Evolutionary conservation across 2,113 vertebrate species (phyloP).

Genomic region (Sphyrna mokarran): DNA sequence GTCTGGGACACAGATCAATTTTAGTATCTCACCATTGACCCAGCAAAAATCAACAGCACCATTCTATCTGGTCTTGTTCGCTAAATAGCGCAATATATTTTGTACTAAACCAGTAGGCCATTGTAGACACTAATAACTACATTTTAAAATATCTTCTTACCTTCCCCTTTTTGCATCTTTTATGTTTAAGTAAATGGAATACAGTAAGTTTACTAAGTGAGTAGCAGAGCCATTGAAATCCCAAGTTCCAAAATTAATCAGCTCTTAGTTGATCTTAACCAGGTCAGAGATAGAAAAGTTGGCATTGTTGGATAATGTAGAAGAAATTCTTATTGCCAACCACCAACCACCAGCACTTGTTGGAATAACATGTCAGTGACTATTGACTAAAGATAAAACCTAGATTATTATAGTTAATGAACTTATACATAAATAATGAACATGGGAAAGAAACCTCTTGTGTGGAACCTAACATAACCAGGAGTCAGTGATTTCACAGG

Average conservation of each 20-base stretch:
- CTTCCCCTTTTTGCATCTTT: background rate
- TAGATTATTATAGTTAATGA: background rate
- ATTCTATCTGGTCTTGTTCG: background rate
- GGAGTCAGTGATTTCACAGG: background rate
- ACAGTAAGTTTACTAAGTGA: background rate
- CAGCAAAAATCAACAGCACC: background rate
- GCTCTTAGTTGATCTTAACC: background rate
- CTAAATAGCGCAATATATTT: background rate
- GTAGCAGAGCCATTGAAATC: background rate
- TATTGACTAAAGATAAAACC: background rate
- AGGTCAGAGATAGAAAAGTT: background rate
- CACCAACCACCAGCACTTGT: background rate
- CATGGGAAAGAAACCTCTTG: background rate
- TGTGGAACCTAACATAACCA: background rate
- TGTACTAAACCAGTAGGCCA: no score
- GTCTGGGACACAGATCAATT: background rate
- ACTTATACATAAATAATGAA: background rate
- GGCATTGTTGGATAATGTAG: background rate
- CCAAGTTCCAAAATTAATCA: background rate
- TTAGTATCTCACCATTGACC: background rate
- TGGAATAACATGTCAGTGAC: background rate
- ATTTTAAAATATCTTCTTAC: background rate
- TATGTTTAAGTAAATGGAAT: background rate
- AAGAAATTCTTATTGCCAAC: background rate
- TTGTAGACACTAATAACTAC: background rate